Conservation (phyloP, 2,797 vertebrate genomes). For the Eulemur rubriventer region DNA sequence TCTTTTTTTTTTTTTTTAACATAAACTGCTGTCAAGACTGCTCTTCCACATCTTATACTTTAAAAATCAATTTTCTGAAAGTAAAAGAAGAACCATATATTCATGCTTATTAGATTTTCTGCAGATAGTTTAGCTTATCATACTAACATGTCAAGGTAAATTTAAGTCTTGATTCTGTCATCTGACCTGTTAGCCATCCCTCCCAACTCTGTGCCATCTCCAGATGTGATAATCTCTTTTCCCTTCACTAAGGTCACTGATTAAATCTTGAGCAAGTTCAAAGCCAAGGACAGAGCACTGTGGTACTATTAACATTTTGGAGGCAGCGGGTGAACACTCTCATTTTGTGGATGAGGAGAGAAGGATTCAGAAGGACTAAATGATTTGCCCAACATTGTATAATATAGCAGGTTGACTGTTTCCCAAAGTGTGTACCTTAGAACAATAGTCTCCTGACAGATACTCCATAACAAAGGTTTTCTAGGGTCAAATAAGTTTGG, state of each 20-base stretch:
- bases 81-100: not conserved
- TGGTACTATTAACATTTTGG: conserved; percentile 18
- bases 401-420: not conserved
- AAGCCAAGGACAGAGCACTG: not conserved
- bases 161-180: conserved; percentile 54
- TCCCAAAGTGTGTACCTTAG: not conserved
- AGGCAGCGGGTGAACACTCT: conserved; percentile 21
- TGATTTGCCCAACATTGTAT: not conserved
- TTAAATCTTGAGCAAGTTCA: conserved; percentile 29
- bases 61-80: conserved; percentile 57
- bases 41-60: conserved; percentile 6
- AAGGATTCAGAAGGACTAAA: not conserved
- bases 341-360: not conserved
- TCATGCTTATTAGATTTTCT: conserved; percentile 38
- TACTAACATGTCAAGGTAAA: conserved; percentile 32
- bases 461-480: not conserved
- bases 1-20: not conserved
- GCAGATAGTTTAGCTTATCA: not conserved
- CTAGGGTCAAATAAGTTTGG: not conserved
- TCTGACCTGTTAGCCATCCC: conserved; percentile 13
- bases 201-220: not conserved
- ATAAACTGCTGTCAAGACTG: conserved; percentile 12
- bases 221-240: conserved; percentile 21
- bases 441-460: not conserved
- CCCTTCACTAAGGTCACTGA: not conserved